Evolutionary conservation across 2,113 vertebrate genomes (phyloP), one percentile per base, ranked within the genome.

Genomic region (Patagioenas fasciata): DNA sequence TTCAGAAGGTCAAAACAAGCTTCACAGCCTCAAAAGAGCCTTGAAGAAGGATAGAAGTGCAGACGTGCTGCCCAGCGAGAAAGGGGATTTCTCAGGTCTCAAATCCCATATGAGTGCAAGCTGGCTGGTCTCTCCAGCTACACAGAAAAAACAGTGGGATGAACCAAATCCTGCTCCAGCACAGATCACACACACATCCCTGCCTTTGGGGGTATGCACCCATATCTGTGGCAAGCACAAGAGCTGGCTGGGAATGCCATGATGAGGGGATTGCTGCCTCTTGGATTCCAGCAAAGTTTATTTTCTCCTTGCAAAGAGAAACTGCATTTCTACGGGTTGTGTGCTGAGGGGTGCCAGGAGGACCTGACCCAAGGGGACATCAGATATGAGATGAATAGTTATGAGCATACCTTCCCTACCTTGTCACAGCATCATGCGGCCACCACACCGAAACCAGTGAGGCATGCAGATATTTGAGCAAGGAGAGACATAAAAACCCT

Each of bases 371-470:
- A 47, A 47, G 18, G 44, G 44, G 44, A 47, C 18, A 19, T 47
- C 44, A 47, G 10, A 44, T 1, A 28, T 53, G 2, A 57, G 48
- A 7, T 24, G 13, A 50, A 23, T 15, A 13, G 9, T 25, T 53
- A 32, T 6, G 19, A 74, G 38, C 36, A 5, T 7, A 61, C 28
- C 29, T 50, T 58, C 31, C 28, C 34, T 32, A 34, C 50, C 64
- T 67, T 36, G n/a, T 6, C 54, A 74, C 21, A 74, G 29, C 26
- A 48, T 3, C 1, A 1, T 0, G 1, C 69, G 31, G 80, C 50
- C 60, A 40, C 58, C n/a, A n/a, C 38, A 56, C 9, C 38, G 66
- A 84, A 80, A 61, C 1, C 56, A 65, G 64, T 5, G 34, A 56
- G 80, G 50, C 21, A 13, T 8, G 58, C 40, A 65, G 80, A 9